Evolutionary conservation across 2,797 vertebrate species (phyloP), one percentile per base, ranked within the genome.

Genomic region (Lophius americanus): DNA sequence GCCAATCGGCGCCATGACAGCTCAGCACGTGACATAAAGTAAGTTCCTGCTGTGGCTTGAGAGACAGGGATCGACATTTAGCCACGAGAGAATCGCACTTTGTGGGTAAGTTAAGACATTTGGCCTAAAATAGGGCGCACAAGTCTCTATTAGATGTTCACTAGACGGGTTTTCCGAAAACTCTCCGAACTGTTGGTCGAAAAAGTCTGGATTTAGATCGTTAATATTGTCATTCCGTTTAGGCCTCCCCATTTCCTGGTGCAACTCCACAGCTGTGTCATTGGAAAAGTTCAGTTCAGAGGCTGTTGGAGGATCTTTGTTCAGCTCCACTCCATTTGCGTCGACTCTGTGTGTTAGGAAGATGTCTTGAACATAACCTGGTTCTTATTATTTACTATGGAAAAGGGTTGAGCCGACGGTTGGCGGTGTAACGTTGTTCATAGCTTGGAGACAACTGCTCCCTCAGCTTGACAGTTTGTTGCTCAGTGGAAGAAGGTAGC

Each of bases 221-320:
- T 44, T 80, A 76, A 51, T 13, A 82, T 62, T 41, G 60, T 69
- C 65, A 60, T 38, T 60, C 38, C 58, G 75, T 55, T 10, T 49
- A 76, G 90, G 90, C 90, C 88, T 88, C 37, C 43, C 85, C 85
- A 84, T 89, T 90, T 90, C 89, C 89, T 91, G 87, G 85, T 90
- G 59, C 63, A 78, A 73, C 70, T 90, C 64, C 69, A 76, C 77
- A 82, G 85, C 75, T 82, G 82, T 79, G 82, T 39, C 63, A 11
- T 37, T 76, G 80, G 75, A 63, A 90, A 90, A 89, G 83, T 90
- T 88, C 35, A 75, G 61, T 75, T 59, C 5, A 5, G 53, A 51
- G 39, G 39, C 0, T 55, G 54, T 43, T 33, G 11, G 6, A 7
- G 13, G 11, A 52, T 51, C 60, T 60, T 58, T 48, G 61, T 33